Conservation (phyloP, 2,888 invertebrate species). For the Calameuta filiformis region DNA sequence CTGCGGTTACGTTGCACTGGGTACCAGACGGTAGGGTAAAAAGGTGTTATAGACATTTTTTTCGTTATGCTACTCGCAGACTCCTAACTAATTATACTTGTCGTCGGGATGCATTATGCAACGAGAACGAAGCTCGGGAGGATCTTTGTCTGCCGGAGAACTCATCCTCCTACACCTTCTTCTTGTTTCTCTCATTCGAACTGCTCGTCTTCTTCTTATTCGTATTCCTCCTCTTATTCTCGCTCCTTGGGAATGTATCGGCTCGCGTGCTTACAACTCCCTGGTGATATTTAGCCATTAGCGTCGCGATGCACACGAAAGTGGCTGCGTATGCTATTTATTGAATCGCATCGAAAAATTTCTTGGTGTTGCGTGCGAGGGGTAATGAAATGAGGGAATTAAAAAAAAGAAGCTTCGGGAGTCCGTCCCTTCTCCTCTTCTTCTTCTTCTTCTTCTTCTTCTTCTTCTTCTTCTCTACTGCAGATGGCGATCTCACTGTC, state of each 20-base stretch:
- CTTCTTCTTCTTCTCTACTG: not conserved
- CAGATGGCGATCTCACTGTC: not conserved
- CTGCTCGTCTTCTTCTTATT: not conserved
- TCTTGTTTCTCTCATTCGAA: not conserved
- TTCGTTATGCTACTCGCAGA: not conserved
- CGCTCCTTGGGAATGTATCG: not conserved
- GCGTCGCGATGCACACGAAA: not conserved
- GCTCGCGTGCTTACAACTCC: not conserved
- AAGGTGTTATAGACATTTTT: not conserved
- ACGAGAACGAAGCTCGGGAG: not conserved
- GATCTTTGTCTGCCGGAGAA: not conserved
- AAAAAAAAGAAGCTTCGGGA: not conserved
- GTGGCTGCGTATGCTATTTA: not conserved
- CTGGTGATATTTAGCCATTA: not conserved
- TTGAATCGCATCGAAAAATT: constrained; percentile 17
- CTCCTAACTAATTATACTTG: not conserved
- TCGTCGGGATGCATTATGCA: not conserved
- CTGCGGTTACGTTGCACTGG: not conserved
- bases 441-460: too few species aligned
- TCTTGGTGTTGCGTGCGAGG: constrained; percentile 28
- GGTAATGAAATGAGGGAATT: not conserved
- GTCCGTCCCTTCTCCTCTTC: not conserved
- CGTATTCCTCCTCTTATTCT: not conserved
- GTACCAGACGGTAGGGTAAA: not conserved
- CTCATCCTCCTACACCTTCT: not conserved